Percentiles rank a stretch among this genome's conserved stretches.
Evolutionary conservation across 2,888 invertebrate genomes (phyloP).

Genomic region (Stenchaetothrips biformis): DNA sequence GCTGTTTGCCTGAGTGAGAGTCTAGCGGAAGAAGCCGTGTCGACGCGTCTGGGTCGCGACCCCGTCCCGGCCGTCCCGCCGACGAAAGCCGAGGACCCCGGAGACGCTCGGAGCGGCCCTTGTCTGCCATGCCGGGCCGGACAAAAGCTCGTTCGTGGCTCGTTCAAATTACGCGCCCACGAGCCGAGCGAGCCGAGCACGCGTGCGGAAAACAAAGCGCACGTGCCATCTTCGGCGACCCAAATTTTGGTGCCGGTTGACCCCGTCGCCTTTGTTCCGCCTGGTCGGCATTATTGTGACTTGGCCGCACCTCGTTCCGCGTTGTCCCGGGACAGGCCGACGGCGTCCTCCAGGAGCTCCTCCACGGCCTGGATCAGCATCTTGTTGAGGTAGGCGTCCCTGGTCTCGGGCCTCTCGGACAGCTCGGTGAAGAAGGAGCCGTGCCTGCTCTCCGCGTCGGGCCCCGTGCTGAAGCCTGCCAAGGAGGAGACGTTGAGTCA

Average conservation of each 20-base stretch:
- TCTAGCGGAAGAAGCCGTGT: too few species aligned
- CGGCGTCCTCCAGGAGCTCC: neutral
- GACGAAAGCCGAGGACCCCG: too few species aligned
- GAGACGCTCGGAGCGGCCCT: too few species aligned
- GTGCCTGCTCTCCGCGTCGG: neutral
- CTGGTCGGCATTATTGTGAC: too few species aligned
- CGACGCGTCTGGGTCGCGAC: too few species aligned
- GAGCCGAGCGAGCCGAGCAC: neutral
- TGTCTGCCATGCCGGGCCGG: too few species aligned
- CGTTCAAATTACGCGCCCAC: neutral
- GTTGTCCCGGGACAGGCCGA: neutral
- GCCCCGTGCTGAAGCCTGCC: neutral
- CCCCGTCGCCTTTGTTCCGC: too few species aligned
- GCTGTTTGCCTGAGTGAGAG: too few species aligned
- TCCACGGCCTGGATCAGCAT: constrained; percentile 13
- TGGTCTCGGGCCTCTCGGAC: neutral
- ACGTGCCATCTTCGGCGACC: neutral
- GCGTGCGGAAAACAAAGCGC: neutral
- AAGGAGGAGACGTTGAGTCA: neutral
- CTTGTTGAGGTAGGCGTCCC: constrained; percentile 18
- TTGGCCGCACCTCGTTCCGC: neutral
- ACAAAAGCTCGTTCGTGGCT: neutral
- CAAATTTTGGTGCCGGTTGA: neutral
- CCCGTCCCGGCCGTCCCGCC: too few species aligned
- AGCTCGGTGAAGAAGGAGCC: constrained; percentile 18